These are phyloP conservation scores for Cheilosia vernalis DNA, from an alignment of 2,888 invertebrate genomes.

Conservation along the genomic window DNA sequence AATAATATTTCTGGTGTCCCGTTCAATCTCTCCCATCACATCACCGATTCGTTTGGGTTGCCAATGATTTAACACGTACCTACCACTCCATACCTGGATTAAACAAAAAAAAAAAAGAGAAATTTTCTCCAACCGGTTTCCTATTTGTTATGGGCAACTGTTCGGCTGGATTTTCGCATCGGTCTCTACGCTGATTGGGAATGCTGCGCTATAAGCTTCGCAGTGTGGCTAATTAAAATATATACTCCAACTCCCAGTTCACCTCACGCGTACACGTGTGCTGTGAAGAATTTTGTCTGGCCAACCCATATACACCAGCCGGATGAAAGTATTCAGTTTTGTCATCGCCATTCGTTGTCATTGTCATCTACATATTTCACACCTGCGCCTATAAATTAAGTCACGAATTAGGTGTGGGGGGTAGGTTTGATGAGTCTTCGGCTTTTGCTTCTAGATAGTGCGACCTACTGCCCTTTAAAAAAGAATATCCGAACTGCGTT, in stretches of 20 bases:
- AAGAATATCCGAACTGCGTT: too few relatives aligned
- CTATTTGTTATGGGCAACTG: slow-evolving; percentile 23
- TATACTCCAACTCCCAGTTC: too few relatives aligned
- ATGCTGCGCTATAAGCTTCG: neutral
- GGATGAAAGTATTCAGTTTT: neutral
- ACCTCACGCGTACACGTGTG: neutral
- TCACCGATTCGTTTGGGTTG: slow-evolving; percentile 1
- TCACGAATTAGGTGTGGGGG: too few relatives aligned
- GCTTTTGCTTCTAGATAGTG: too few relatives aligned
- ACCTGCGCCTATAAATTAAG: too few relatives aligned
- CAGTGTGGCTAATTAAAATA: slow-evolving; percentile 1
- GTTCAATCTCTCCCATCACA: neutral
- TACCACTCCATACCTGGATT: neutral
- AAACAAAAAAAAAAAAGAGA: slow-evolving; percentile 33
- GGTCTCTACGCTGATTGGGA: slow-evolving; percentile 1
- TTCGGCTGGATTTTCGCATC: slow-evolving; percentile 11
- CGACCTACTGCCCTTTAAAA: too few relatives aligned
- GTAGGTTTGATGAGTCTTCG: too few relatives aligned
- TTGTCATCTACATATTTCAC: too few relatives aligned
- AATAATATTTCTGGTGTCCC: neutral
- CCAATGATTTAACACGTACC: slow-evolving; percentile 23
- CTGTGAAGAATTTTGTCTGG: neutral
- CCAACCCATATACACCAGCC: too few relatives aligned
- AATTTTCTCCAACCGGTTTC: slow-evolving; percentile 28
- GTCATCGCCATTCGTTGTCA: too few relatives aligned